Evolutionary conservation across 2,113 vertebrate species (phyloP), one percentile per base, ranked within the genome.

Genomic region (Bos indicus): DNA sequence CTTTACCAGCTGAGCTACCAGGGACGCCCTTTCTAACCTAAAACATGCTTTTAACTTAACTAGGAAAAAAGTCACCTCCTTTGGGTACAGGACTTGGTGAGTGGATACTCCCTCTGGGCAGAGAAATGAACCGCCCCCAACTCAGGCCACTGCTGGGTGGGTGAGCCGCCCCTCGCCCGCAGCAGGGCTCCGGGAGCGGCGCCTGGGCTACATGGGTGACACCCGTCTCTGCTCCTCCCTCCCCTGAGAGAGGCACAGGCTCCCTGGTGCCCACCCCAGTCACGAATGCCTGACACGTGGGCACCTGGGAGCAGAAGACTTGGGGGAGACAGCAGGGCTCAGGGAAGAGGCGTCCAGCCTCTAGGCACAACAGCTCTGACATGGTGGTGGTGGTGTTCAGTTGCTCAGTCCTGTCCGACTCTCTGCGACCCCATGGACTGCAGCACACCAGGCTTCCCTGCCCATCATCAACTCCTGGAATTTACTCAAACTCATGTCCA

Each of bases 161-260:
- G 26, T 33, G 60, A 33, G n/a, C n/a, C 0, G 13, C 7, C 62
- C 2, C 36, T 7, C 1, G 25, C 48, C 67, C 51, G 26, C 25
- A 40, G 77, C 3, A 43, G 36, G 56, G 40, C 78, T 64, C 48
- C 0, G 3, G 2, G 6, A 67, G 40, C 13, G 23, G 5, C 6
- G 8, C 67, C 43, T 21, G 25, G 54, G 15, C 7, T 2, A 5
- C 19, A 6, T 0, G 2, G 7, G 12, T 0, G 6, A 8, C 2
- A 16, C 26, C 60, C 0, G 11, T 16, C 19, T 23, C 64, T 57
- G 36, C 15, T 19, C 52, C 25, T 25, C 89, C 4, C 56, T 57
- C 71, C 9, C 25, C 46, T 5, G 52, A 13, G 17, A 14, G 82
- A 77, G n/a, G 43, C 3, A 19, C 15, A 7, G 46, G 12, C 21